These are phyloP conservation scores for Serilophus lunatus DNA, from an alignment of 2,113 vertebrate species.

Conservation along the genomic window DNA sequence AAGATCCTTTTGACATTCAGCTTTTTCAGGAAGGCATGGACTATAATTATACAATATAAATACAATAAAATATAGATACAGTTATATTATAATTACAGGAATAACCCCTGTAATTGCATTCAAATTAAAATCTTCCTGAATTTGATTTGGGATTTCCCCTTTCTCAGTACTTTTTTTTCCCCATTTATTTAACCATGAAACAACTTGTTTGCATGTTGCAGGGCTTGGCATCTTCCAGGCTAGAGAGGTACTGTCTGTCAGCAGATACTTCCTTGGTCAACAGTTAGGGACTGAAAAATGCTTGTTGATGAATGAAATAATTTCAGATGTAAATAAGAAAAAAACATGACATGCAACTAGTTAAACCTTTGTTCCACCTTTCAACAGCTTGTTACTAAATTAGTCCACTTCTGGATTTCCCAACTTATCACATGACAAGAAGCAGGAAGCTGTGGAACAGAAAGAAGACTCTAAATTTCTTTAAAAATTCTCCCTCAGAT, in stretches of 20 bases:
- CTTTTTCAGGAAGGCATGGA: background rate
- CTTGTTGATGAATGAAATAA: background rate
- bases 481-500: background rate
- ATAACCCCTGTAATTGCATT: background rate
- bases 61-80: background rate
- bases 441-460: background rate
- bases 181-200: background rate
- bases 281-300: background rate
- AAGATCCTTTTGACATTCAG: background rate
- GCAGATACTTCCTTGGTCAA: background rate
- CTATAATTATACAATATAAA: background rate
- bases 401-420: background rate
- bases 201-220: background rate
- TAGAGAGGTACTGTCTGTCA: background rate
- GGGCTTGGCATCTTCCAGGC: background rate
- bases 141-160: background rate
- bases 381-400: background rate
- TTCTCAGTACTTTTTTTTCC: background rate
- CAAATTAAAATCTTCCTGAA: background rate
- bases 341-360: background rate
- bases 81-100: background rate
- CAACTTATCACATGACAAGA: background rate
- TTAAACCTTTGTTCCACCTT: background rate
- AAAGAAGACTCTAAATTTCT: background rate
- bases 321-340: background rate